Conservation (phyloP, 2,113 vertebrate species). For the Anoura caudifer region DNA sequence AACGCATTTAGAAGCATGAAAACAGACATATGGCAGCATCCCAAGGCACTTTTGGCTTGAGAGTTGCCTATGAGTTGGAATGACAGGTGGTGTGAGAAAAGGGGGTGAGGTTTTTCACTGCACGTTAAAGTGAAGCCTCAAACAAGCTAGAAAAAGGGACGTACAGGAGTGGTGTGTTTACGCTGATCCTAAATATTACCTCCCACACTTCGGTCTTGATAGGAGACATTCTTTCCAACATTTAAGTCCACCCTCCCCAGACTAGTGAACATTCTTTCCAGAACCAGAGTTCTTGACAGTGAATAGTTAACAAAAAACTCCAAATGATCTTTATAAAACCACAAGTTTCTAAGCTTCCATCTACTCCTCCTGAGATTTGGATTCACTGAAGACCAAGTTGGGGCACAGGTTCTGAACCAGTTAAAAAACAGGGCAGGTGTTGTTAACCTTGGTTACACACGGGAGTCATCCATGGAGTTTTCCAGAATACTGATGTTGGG, state of each 20-base stretch:
- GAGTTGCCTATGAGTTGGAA: not conserved
- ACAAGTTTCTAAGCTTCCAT: not conserved
- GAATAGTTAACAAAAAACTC: not conserved
- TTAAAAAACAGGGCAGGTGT: not conserved
- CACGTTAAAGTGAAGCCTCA: constrained; percentile 1
- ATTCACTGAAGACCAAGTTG: not conserved
- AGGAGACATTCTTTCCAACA: not conserved
- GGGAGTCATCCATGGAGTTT: not conserved
- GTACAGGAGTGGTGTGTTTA: not conserved
- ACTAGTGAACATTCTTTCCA: not conserved
- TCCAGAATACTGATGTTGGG: not conserved
- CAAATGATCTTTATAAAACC: not conserved
- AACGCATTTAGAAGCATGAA: not conserved
- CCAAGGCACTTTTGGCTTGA: not conserved
- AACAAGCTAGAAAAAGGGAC: not conserved
- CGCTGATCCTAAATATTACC: not conserved
- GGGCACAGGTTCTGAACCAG: not conserved
- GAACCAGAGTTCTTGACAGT: not conserved
- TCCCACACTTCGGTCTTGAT: not conserved
- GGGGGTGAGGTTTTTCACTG: not conserved
- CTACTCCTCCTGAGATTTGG: not conserved
- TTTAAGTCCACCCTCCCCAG: not conserved
- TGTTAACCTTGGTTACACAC: not conserved
- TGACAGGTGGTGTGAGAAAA: not conserved
- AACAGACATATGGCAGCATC: not conserved